Conservation (phyloP, 2,888 invertebrate genomes). For the Andricus quercusramuli region DNA sequence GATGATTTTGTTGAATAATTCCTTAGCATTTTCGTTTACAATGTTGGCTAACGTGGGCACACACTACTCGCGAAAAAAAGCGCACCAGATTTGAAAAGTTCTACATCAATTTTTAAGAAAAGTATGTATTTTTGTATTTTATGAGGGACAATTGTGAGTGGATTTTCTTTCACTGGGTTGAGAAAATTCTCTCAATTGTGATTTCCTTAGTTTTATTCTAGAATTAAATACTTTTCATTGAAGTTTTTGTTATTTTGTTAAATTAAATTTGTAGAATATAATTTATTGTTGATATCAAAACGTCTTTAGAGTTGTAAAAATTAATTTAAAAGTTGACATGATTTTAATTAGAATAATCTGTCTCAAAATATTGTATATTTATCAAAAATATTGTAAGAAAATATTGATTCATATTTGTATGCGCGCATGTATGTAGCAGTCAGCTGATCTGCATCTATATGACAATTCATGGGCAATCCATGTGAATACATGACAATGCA, state of each 20-base stretch:
- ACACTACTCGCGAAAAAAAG: background rate
- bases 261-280: background rate
- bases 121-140: background rate
- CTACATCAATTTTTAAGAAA: background rate
- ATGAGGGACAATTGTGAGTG: background rate
- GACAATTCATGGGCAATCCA: too few species aligned
- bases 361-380: too few species aligned
- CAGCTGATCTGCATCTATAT: too few species aligned
- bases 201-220: background rate
- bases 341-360: too few species aligned
- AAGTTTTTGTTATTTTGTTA: background rate
- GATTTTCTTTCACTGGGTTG: background rate
- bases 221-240: background rate
- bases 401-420: too few species aligned
- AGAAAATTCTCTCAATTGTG: background rate
- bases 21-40: background rate
- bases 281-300: too few species aligned
- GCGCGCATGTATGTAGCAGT: too few species aligned
- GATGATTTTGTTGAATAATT: background rate
- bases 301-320: too few species aligned
- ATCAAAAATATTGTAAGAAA: too few species aligned
- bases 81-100: background rate
- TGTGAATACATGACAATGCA: background rate
- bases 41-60: background rate
- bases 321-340: too few species aligned